Percentiles rank a stretch among this genome's conserved stretches.
phyloP scores from a whole-genome alignment of 2,888 invertebrate genomes.

The Fabriciana adippe region DNA sequence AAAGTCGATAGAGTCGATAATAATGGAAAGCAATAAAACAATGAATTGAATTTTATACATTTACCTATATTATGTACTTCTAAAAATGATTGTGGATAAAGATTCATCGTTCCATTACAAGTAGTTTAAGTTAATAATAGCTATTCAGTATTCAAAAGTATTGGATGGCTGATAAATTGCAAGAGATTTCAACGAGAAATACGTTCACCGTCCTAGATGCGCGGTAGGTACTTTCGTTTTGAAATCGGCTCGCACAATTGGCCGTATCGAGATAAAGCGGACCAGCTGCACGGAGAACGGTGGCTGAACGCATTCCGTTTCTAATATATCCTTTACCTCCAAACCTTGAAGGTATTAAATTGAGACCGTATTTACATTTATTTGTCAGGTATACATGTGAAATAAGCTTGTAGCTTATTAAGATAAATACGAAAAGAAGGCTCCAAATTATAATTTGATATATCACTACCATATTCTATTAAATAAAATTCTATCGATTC shows the following conservation, averaged over 20 bases:
- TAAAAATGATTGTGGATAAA: too few relatives aligned
- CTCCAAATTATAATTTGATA: too few relatives aligned
- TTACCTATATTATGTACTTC: too few relatives aligned
- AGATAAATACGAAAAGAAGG: too few relatives aligned
- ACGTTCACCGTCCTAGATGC: conserved; percentile 82
- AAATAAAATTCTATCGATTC: too few relatives aligned
- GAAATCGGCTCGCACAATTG: conserved; percentile 81
- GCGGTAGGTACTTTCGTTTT: conserved; percentile 82
- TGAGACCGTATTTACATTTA: conserved; percentile 15
- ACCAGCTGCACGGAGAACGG: conserved; percentile 59
- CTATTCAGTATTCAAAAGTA: conserved; percentile 54
- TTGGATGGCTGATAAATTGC: conserved; percentile 72
- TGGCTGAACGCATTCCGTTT: conserved; percentile 65
- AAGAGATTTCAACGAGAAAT: conserved; percentile 78
- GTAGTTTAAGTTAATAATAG: conserved; percentile 32
- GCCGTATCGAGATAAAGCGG: conserved; percentile 76
- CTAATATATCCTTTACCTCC: conserved; percentile 45
- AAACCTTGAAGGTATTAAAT: conserved; percentile 28
- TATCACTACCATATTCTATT: too few relatives aligned
- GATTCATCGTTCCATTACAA: background rate
- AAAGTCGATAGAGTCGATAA: too few relatives aligned
- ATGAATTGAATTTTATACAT: too few relatives aligned
- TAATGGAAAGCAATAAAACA: too few relatives aligned
- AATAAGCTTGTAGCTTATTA: background rate
- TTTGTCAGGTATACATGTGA: background rate